A percentile compares a stretch with the other conserved stretches of the same genome.
Conservation (phyloP, 2,113 vertebrate genomes). For the Monopterus albus region DNA sequence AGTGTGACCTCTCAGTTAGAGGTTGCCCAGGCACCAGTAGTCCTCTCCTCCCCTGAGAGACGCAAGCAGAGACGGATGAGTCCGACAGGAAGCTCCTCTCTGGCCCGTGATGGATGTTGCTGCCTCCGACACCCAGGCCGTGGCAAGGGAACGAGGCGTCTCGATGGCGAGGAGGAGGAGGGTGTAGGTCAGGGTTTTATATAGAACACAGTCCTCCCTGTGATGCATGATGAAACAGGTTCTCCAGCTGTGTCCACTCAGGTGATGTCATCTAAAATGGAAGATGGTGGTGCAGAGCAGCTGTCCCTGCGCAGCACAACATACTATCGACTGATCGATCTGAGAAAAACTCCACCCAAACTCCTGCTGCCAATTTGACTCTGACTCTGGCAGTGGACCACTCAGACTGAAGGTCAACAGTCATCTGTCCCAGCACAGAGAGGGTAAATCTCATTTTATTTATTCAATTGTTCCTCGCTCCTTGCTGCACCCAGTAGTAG, state of each 20-base stretch:
- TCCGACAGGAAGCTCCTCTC: constrained; percentile 28
- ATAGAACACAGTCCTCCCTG: constrained; percentile 20
- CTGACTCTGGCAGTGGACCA: no score
- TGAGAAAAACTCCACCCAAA: no score
- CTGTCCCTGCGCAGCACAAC: constrained; percentile 15
- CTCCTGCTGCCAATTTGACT: no score
- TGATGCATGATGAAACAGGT: constrained; percentile 39
- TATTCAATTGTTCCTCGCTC: no score
- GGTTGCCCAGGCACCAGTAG: constrained; percentile 9
- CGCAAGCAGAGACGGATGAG: constrained; percentile 31
- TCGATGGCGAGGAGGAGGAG: neutral
- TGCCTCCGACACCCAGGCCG: constrained; percentile 6
- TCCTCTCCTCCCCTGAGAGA: constrained; percentile 32
- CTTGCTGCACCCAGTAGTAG: no score
- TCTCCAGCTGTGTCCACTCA: constrained; percentile 41
- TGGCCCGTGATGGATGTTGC: constrained; percentile 42
- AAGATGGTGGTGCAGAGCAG: constrained; percentile 33
- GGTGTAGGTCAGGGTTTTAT: constrained; percentile 49
- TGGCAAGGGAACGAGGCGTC: neutral
- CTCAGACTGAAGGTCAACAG: no score
- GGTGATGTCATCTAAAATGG: constrained; percentile 41
- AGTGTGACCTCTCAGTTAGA: constrained; percentile 34
- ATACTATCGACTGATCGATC: no score
- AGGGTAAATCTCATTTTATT: no score
- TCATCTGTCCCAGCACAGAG: no score